Conservation (phyloP, 2,113 vertebrate genomes). For the Salvelinus sp. region DNA sequence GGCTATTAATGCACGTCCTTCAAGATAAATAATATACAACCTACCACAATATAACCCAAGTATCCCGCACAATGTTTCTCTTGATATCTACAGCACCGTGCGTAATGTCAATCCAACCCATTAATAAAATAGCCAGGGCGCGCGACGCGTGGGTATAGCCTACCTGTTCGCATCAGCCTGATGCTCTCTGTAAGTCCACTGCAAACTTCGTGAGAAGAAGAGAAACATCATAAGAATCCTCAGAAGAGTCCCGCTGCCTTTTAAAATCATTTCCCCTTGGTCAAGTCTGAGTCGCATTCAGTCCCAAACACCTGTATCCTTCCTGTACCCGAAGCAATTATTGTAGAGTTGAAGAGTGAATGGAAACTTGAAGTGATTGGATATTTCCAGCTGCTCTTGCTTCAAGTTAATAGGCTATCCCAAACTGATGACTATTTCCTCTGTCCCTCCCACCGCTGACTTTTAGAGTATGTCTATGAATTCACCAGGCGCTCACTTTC, state of each 20-base stretch:
- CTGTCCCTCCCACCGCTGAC: slow-evolving; percentile 50
- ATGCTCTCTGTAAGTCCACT: slow-evolving; percentile 86
- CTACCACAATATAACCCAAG: background rate
- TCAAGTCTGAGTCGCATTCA: slow-evolving; percentile 24
- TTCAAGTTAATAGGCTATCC: slow-evolving; percentile 10
- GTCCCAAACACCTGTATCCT: slow-evolving; percentile 28
- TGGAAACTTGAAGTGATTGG: slow-evolving; percentile 23
- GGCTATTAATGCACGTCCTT: background rate
- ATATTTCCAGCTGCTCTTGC: slow-evolving; percentile 2
- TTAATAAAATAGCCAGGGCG: background rate
- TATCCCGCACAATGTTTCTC: background rate
- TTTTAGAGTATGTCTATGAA: too few species aligned
- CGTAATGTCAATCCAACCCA: background rate
- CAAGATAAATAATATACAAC: too few species aligned
- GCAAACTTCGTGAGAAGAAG: slow-evolving; percentile 76
- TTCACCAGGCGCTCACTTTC: too few species aligned
- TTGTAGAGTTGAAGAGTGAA: background rate
- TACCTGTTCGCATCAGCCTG: slow-evolving; percentile 82
- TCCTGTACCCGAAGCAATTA: background rate
- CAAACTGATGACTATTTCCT: background rate
- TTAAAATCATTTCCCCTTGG: slow-evolving; percentile 59
- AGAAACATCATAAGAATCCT: slow-evolving; percentile 63
- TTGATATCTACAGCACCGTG: background rate
- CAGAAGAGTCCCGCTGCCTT: slow-evolving; percentile 45
- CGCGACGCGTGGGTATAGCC: slow-evolving; percentile 6